Evolutionary conservation across 2,888 invertebrate species (phyloP).

Genomic region (Anodontia alba): DNA sequence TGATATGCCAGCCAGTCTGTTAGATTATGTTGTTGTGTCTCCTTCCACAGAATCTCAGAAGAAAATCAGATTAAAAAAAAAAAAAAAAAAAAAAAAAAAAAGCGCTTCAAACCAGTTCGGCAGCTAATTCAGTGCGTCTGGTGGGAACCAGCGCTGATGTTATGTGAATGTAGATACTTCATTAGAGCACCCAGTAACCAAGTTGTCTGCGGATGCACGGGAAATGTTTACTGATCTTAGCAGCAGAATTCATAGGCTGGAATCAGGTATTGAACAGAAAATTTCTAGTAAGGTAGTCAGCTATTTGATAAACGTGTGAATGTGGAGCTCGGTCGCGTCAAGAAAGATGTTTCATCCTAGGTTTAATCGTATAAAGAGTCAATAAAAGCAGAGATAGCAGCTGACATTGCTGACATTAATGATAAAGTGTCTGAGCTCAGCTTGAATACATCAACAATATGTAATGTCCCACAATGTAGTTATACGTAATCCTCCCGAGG

Average conservation of each 20-base stretch:
- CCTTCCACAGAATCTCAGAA: not conserved
- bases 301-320: not conserved
- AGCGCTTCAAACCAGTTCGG: not conserved
- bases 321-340: not conserved
- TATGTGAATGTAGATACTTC: not conserved
- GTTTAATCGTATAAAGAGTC: not conserved
- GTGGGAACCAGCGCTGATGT: not conserved
- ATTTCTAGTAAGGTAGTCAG: not conserved
- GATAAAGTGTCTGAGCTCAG: too few relatives aligned
- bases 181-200: not conserved
- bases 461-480: not conserved
- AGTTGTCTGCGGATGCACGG: not conserved
- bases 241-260: not conserved
- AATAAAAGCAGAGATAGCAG: not conserved
- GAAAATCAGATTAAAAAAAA: not conserved
- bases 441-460: not conserved
- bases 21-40: too few relatives aligned
- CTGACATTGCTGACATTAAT: not conserved
- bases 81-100: too few relatives aligned
- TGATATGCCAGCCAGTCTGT: too few relatives aligned
- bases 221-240: not conserved
- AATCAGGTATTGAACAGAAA: not conserved
- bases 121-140: not conserved
- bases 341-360: not conserved
- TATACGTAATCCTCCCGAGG: not conserved